Evolutionary conservation across 35 echinoderm and acorn worm genomes (phyloP), one percentile per base, ranked within the genome.

Genomic region (Amphiura filiformis): DNA sequence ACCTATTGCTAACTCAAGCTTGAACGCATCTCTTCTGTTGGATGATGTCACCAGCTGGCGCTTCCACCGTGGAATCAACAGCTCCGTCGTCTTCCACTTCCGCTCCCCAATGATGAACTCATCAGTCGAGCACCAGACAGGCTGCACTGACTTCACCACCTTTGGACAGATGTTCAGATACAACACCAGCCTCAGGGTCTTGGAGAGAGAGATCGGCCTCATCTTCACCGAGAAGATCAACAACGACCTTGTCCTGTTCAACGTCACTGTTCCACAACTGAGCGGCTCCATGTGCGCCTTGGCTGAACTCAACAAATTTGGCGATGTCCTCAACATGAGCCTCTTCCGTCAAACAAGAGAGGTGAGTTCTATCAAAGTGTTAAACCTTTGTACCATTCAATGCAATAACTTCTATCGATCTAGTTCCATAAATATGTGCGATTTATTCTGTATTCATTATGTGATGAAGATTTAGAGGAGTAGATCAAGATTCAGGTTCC

Each of bases 251-350:
- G 56, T 64, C 44, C 56, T 85, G 52, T 64, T 85, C 52, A 85
- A 85, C 65, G 83, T 36, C 23, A 85, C 83, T 34, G 61, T 70
- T 36, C 78, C 38, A 35, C 17, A 39, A 26, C n/a, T 35, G 3
- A 84, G 76, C 65, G 94, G 89, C 34, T 86, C 86, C 76, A 80
- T 95, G 79, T 87, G 82, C 34, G 81, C 78, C 35, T 80, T 84
- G 35, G 90, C 65, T 75, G 52, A 92, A 65, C 94, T 95, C 37
- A 95, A 95, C 70, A 77, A 87, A 28, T 34, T 92, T 79, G 94
- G 94, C 1, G 94, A 95, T 91, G 86, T 56, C 23, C 47, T 95
- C n/a, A 86, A 78, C 31, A 81, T 95, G 65, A 92, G 82, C 64
- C 39, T 95, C 65, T 87, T 86, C 37, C 94, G 92, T 47, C 81